Evolutionary conservation across 2,888 invertebrate genomes (phyloP).

Genomic region (Drosophila sordidula): DNA sequence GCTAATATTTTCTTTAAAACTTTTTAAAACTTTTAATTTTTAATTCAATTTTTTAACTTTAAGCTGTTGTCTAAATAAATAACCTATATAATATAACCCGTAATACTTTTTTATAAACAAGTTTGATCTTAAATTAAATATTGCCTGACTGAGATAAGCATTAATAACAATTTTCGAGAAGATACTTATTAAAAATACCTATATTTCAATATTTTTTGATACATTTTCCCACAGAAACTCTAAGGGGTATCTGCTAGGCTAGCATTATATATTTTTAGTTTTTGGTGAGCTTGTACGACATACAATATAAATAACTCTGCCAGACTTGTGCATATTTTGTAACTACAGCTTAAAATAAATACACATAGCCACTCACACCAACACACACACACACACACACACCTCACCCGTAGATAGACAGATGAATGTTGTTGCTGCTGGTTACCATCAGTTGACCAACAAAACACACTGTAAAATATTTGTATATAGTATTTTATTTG

Average conservation of each 20-base stretch:
- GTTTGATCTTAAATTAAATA: no score
- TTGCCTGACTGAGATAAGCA: no score
- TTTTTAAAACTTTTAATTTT: no score
- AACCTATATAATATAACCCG: no score
- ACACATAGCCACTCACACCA: constrained; percentile 6
- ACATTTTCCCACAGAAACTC: no score
- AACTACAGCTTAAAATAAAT: constrained; percentile 50
- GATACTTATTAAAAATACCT: no score
- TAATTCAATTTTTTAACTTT: no score
- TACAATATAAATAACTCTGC: constrained; percentile 75
- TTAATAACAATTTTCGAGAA: no score
- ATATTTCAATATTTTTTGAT: no score
- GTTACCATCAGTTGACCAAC: constrained; percentile 73
- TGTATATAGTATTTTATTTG: constrained; percentile 36
- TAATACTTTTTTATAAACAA: no score
- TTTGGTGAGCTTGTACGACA: constrained; percentile 30
- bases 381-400: constrained; percentile 5
- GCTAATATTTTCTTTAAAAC: no score
- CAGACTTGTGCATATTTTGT: constrained; percentile 75
- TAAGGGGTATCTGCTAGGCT: constrained; percentile 27
- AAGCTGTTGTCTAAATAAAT: no score
- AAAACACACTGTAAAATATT: constrained; percentile 69
- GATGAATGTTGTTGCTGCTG: constrained; percentile 47
- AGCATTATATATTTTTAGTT: neutral
- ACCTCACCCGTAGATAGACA: constrained; percentile 26